Evolutionary conservation across 2,888 invertebrate genomes (phyloP), one percentile per base, ranked within the genome.

Genomic region (Bimastos eiseni): DNA sequence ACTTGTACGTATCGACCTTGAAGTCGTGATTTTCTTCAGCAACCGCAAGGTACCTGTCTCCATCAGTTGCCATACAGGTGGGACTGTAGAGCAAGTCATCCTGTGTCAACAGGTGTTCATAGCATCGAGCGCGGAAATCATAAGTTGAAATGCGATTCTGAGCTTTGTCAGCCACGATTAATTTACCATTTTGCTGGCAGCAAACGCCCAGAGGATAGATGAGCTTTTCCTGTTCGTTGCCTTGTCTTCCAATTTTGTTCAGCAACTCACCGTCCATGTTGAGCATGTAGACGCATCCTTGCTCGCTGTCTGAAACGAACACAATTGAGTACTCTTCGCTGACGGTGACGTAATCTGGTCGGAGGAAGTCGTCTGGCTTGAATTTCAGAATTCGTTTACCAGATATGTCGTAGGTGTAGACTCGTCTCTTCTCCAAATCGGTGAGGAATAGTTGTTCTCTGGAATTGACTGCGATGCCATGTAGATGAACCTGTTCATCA

Each of bases 81-180:
- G 86, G 86, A 86, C 37, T 86, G 34, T 37, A 36, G 33, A 86
- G 86, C 86, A 86, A 86, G n/a, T 86, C 86, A 36, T 86, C 36
- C 24, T 17, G 86, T 1, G 86, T 86, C 86, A 86, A 17, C 36
- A 34, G 86, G 37, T 86, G 86, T 24, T 86, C 86, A 24, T 24
- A 86, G 24, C 86, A 86, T 36, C 36, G 86, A 34, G 86, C 19
- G 37, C 86, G 86, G 17, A 86, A 86, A 37, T 86, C 86, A 19
- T 86, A 86, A 6, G 86, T 36, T 0, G 24, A 37, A 21, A 86
- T 1, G 4, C 86, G 86, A 8, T 86, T 36, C 24, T 86, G 86
- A 15, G 15, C 86, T 17, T 36, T 34, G 37, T 86, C 86, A 5
- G 36, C 36, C 8, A 86, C 86, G 15, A 37, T 37, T 13, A 86